Base-by-base conservation (phyloP, 2,888 invertebrate genomes). In the Lycophotia porphyrea region DNA sequence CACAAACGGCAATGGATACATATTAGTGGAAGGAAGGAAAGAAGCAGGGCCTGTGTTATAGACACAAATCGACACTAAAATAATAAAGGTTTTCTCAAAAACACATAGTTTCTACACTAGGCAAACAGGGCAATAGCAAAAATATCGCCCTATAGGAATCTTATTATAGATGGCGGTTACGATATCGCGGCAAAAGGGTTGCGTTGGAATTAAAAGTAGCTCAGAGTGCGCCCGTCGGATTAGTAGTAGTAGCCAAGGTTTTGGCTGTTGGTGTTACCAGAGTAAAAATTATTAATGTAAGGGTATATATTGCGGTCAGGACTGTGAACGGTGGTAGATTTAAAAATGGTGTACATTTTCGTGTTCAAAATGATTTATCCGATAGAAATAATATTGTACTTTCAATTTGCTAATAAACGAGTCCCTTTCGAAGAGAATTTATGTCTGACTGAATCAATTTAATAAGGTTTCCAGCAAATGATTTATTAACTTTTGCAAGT, bases 191-290 rank as follows among this genome's bases (percentile, higher is more conserved):
- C 18, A 2, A n/a, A 55, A 47, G 3, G 39, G 21, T 67, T 44
- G 15, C 4, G 4, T 1, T 1, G 44, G 31, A 39, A 77, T 77
- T 58, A 31, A 66, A 77, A 66, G n/a, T 58, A n/a, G 18, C 36
- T 44, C 9, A 15, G 13, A 78, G 18, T 27, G 15, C 68, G 47
- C 27, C 78, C 76, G 78, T 27, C 78, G 78, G 78, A 27, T 47
- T 52, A n/a, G n/a, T n/a, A n/a, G n/a, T n/a, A n/a, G n/a, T n/a
- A n/a, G n/a, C n/a, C n/a, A n/a, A n/a, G n/a, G n/a, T n/a, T n/a
- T n/a, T n/a, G n/a, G n/a, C n/a, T n/a, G 27, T 36, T 5, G 9
- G n/a, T n/a, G n/a, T 39, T n/a, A 3, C 15, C 3, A n/a, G 11
- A 7, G 2, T 13, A 36, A 47, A 24, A 42, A 31, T 55, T 18